A percentile compares a stretch with the other conserved stretches of the same genome.
These are phyloP conservation scores for Pseudolaguvia tuberculata DNA, from an alignment of 2,113 vertebrate species.

Conservation along the genomic window DNA sequence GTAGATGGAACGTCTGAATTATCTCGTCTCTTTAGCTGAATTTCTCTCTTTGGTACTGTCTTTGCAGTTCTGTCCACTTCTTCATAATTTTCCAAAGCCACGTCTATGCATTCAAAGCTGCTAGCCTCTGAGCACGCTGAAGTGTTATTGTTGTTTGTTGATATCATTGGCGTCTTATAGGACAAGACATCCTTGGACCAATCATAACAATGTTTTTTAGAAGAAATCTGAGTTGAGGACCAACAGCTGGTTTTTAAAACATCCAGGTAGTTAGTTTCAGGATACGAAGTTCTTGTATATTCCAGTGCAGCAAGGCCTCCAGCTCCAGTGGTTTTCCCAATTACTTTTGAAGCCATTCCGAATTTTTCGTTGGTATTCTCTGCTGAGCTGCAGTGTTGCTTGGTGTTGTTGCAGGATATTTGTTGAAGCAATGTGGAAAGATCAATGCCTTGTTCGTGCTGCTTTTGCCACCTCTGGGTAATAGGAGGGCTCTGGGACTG, in stretches of 20 bases:
- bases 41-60: constrained; percentile 85
- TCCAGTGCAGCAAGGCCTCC: constrained; percentile 56
- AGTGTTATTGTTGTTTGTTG: constrained; percentile 50
- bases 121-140: constrained; percentile 64
- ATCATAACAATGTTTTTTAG: constrained; percentile 61
- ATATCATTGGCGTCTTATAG: constrained; percentile 54
- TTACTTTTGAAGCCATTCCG: constrained; percentile 58
- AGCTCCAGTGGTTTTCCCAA: constrained; percentile 62
- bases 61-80: constrained; percentile 63
- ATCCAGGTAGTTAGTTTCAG: constrained; percentile 56
- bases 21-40: constrained; percentile 76
- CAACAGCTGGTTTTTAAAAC: constrained; percentile 60
- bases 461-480: constrained; percentile 39
- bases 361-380: constrained; percentile 38
- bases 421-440: constrained; percentile 22
- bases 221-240: constrained; percentile 52
- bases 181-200: constrained; percentile 65
- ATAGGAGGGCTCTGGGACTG: constrained; percentile 33
- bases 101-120: constrained; percentile 72
- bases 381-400: constrained; percentile 27
- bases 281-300: constrained; percentile 64
- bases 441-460: constrained; percentile 32
- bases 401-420: constrained; percentile 21
- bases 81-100: constrained; percentile 70
- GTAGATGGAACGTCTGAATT: constrained; percentile 45